Percentiles rank a stretch among this genome's conserved stretches.
These are phyloP conservation scores for Centropus unirufus DNA, from an alignment of 2,113 vertebrate species.

Conservation along the genomic window DNA sequence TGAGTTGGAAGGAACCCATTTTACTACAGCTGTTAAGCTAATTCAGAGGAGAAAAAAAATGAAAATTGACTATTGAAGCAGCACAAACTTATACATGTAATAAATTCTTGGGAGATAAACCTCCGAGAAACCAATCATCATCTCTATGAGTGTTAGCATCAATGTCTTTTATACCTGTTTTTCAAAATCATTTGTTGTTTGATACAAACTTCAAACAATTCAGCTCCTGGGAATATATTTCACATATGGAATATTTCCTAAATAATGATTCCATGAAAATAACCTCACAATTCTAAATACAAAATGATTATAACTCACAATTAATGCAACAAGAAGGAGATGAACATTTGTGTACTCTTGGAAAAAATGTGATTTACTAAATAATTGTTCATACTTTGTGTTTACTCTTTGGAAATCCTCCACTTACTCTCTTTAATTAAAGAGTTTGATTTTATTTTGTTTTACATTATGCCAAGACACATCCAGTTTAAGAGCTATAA, in stretches of 20 bases:
- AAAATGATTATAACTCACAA: background rate
- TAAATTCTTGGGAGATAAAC: background rate
- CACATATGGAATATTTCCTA: background rate
- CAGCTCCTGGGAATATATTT: background rate
- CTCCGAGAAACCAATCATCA: background rate
- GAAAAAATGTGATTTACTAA: background rate
- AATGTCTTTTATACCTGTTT: background rate
- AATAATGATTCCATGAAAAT: background rate
- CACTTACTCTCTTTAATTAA: background rate
- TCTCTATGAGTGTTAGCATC: background rate
- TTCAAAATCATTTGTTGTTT: background rate
- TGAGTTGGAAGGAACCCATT: background rate
- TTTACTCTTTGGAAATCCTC: background rate
- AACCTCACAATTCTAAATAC: background rate
- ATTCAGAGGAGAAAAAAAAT: background rate
- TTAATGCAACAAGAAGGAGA: background rate
- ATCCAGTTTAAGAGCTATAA: background rate
- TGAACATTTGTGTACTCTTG: background rate
- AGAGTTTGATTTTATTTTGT: background rate
- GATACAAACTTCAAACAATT: background rate
- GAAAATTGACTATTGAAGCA: background rate
- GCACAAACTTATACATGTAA: background rate
- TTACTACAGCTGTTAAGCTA: background rate
- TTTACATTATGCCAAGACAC: background rate
- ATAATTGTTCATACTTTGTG: background rate